Base-by-base conservation (phyloP, 2,113 vertebrate species). In the Carollia perspicillata region DNA sequence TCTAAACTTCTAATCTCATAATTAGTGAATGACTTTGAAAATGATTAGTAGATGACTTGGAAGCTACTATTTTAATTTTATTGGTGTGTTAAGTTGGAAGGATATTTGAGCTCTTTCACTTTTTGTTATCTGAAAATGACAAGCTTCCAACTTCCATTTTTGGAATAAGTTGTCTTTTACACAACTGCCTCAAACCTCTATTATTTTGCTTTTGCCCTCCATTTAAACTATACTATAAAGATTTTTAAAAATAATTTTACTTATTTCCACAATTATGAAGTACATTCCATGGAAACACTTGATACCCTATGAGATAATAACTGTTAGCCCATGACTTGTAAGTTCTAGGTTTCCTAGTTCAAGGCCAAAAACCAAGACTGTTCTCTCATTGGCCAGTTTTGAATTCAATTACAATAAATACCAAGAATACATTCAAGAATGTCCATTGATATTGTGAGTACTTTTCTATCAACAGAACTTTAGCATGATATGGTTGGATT, bases 381-480 rank as follows among this genome's bases (percentile, higher is more conserved):
- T 91, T 28, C 20, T 47, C 63, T 74, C 3, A 40, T 68, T 10
- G 44, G 6, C 81, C 47, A 74, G 26, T 85, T 94, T 89, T 91
- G 69, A 95, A 66, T 85, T 30, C 55, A 93, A n/a, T 66, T 78
- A 47, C 14, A 42, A 49, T 4, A 8, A 4, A 42, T 10, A 68
- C 5, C 22, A 58, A 77, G n/a, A 91, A 86, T 69, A 90, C 42
- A 85, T 42, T 53, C 26, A 71, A 86, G 74, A 84, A 33, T 42
- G 16, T 68, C 72, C 37, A 23, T 74, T 95, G 49, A 47, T 18
- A 8, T 94, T 75, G 47, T 91, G 6, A 81, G 30, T 30, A 20
- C 28, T 95, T 97, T 96, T 42, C 40, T 44, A 20, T 20, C 49
- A 88, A 68, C n/a, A 79, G 94, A 81, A 81, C 22, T 37, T 44